These are phyloP conservation scores for Stomorhina lunata DNA, from an alignment of 2,888 invertebrate species.

Conservation along the genomic window DNA sequence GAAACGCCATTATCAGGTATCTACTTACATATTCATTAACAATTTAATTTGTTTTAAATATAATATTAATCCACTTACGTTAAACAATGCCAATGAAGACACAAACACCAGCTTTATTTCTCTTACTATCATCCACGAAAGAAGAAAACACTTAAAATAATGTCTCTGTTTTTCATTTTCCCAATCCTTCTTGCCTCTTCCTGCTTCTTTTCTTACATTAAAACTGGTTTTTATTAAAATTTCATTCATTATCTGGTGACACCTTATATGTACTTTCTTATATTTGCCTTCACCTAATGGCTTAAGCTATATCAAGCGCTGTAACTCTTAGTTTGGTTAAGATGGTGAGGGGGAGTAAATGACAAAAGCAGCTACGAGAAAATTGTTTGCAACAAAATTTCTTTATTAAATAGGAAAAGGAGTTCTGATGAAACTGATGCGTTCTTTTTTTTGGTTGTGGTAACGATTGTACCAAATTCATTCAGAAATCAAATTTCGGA, in stretches of 20 bases:
- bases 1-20: neutral
- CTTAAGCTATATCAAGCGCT: conserved; percentile 24
- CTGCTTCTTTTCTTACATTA: neutral
- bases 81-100: neutral
- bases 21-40: neutral
- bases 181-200: neutral
- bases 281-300: conserved; percentile 26
- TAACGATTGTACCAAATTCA: no score
- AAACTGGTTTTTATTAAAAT: conserved; percentile 43
- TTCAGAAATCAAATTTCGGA: no score
- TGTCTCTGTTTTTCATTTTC: conserved; percentile 29
- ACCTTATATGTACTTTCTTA: conserved; percentile 9
- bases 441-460: no score
- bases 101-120: conserved; percentile 37
- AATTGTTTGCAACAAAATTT: neutral
- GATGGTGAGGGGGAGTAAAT: neutral
- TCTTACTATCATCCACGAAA: neutral
- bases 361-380: neutral
- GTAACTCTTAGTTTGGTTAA: conserved; percentile 25
- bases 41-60: conserved; percentile 42
- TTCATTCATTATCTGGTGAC: conserved; percentile 45
- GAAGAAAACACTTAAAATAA: conserved; percentile 32
- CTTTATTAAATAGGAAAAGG: no score
- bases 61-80: conserved; percentile 37
- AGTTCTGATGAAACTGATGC: no score